Base-by-base conservation (phyloP, 2,888 invertebrate genomes). In the Eupithecia subfuscata region DNA sequence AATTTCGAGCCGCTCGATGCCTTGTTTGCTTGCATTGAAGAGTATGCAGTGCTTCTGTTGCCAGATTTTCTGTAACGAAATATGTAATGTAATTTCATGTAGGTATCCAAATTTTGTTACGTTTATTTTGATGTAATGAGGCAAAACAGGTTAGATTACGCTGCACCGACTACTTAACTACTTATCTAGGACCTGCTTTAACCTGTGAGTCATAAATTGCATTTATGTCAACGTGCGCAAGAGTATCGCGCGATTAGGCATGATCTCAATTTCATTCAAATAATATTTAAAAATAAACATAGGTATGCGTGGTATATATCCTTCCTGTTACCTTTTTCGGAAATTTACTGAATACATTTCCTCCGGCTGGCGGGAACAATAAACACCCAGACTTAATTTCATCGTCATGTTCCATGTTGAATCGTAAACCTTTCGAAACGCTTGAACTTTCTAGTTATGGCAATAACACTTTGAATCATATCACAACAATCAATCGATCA, bases 1-100 rank as follows among this genome's bases (percentile, higher is more conserved):
- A 81, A 98, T 96, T 95, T 98, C 98, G 75, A 98, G 94, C 67
- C 98, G 95, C 87, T 97, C 97, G 81, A 98, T 97, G 40, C 98
- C 98, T 92, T 97, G 97, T 87, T 97, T 97, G 88, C 98, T 98
- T 56, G 97, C 96, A 92, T 96, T 97, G 87, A 97, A 98, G 40
- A 98, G 93, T 83, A 97, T 95, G 87, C 97, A 97, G 86, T 96
- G 96, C 86, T 97, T 97, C 82, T 97, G 97, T 87, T 97, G 97
- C 97, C 97, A 97, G 70, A 97, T 96, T 97, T 98, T 98, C 98
- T 98, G 95, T 79, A 71, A 73, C 22, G 22, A 73, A 78, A 79
- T 22, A 45, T 30, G 60, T 64, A 69, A 30, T 30, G 30, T 30
- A 64, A 65, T 70, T 76, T 65, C 67, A 67, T 72, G 40, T 40